Conservation (phyloP, 2,888 invertebrate genomes). For the Heteropelma amictum region DNA sequence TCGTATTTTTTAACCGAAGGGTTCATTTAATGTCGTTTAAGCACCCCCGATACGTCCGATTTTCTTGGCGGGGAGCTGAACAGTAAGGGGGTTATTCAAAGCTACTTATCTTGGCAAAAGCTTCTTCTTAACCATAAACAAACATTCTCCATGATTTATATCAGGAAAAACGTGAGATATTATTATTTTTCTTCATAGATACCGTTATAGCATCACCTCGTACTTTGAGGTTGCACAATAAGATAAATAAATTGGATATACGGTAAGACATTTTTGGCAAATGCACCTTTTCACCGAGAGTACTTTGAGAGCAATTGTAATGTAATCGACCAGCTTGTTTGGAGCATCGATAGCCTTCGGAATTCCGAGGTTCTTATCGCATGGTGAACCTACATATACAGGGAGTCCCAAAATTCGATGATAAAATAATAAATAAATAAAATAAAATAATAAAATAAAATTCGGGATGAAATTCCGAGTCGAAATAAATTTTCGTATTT, state of each 20-base stretch:
- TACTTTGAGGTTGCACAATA: no score
- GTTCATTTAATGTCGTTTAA: no score
- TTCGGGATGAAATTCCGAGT: no score
- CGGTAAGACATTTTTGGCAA: neutral
- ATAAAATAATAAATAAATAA: no score
- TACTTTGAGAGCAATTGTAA: slow-evolving; percentile 24
- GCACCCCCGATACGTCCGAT: no score
- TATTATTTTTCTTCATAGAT: neutral
- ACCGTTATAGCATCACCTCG: neutral
- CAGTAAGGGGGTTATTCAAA: neutral
- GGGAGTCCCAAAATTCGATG: no score
- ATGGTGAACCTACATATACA: neutral
- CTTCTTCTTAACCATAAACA: neutral
- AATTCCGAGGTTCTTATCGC: slow-evolving; percentile 15
- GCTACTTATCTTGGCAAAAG: neutral
- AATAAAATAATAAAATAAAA: no score
- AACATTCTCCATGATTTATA: no score
- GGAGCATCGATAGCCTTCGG: slow-evolving; percentile 21
- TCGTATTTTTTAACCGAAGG: no score
- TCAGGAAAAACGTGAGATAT: no score
- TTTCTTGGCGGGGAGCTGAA: no score
- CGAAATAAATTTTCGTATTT: no score
- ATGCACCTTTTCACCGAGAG: slow-evolving; percentile 13
- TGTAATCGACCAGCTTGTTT: slow-evolving; percentile 36
- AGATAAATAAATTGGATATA: neutral